Evolutionary conservation across 2,113 vertebrate species (phyloP).

Genomic region (Baryphthengus martii): DNA sequence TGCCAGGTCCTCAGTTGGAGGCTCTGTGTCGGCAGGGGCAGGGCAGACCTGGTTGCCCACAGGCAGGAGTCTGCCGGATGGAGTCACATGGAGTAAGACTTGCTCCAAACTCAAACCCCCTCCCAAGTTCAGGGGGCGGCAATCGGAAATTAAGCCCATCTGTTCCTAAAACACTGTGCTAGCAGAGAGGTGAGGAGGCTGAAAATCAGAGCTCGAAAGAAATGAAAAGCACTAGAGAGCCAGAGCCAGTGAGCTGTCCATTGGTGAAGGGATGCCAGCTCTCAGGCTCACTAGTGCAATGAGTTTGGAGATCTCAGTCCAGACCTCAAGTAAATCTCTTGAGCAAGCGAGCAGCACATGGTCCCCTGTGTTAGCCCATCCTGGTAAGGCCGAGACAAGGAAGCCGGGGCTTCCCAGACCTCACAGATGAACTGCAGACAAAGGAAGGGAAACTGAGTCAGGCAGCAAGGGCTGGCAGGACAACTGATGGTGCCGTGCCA

Average conservation of each 20-base stretch:
- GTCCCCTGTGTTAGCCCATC: neutral
- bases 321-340: neutral
- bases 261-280: neutral
- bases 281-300: neutral
- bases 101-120: slow-evolving; percentile 8
- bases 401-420: neutral
- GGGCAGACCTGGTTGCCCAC: neutral
- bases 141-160: slow-evolving; percentile 51
- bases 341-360: neutral
- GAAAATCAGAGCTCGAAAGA: neutral
- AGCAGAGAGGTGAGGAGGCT: neutral
- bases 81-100: neutral
- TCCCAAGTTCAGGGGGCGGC: neutral
- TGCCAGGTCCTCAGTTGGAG: neutral
- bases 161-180: neutral
- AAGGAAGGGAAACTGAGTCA: neutral
- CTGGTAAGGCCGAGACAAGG: neutral
- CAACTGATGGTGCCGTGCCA: neutral
- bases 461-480: neutral
- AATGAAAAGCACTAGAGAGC: neutral
- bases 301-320: neutral
- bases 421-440: neutral
- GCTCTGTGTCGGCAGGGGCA: fast-evolving
- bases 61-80: neutral
- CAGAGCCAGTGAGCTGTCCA: neutral